A percentile compares a stretch with the other conserved stretches of the same genome.
Evolutionary conservation across 2,888 invertebrate genomes (phyloP).

Genomic region (Cerceris ruficornis): DNA sequence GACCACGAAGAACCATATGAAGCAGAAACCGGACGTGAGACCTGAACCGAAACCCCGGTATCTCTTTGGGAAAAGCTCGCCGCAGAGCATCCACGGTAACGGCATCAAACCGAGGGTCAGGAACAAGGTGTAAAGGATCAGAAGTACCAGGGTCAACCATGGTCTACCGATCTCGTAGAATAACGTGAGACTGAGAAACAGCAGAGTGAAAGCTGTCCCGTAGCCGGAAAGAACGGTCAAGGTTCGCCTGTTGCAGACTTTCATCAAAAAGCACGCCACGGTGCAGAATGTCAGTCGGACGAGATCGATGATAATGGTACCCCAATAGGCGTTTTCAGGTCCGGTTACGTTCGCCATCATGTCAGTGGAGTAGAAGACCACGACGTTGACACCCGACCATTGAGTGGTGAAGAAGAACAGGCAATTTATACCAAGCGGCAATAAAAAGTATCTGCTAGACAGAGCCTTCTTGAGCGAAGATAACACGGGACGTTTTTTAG

Average conservation of each 20-base stretch:
- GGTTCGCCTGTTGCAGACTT: constrained; percentile 85
- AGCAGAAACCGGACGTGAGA: constrained; percentile 86
- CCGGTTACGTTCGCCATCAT: constrained; percentile 85
- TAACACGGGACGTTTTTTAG: constrained; percentile 6
- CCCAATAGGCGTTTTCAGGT: constrained; percentile 86
- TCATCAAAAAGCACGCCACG: constrained; percentile 85
- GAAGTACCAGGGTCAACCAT: constrained; percentile 83
- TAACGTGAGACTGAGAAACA: constrained; percentile 83
- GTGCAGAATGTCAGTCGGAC: constrained; percentile 86
- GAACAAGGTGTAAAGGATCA: constrained; percentile 85
- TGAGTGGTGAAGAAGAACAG: constrained; percentile 87
- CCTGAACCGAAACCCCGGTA: constrained; percentile 87
- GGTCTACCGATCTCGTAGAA: constrained; percentile 81
- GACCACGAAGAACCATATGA: constrained; percentile 85
- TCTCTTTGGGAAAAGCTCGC: constrained; percentile 87
- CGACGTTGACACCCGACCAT: constrained; percentile 88
- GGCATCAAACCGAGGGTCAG: constrained; percentile 86
- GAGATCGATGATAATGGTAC: constrained; percentile 86
- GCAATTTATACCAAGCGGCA: constrained; percentile 85
- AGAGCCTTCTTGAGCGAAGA: constrained; percentile 28
- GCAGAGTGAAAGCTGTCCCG: constrained; percentile 85
- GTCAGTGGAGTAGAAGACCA: constrained; percentile 88
- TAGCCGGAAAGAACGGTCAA: constrained; percentile 86
- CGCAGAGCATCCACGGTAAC: constrained; percentile 89
- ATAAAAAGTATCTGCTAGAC: constrained; percentile 79